Conservation (phyloP, 2,888 invertebrate genomes). For the Dynastes tityus region DNA sequence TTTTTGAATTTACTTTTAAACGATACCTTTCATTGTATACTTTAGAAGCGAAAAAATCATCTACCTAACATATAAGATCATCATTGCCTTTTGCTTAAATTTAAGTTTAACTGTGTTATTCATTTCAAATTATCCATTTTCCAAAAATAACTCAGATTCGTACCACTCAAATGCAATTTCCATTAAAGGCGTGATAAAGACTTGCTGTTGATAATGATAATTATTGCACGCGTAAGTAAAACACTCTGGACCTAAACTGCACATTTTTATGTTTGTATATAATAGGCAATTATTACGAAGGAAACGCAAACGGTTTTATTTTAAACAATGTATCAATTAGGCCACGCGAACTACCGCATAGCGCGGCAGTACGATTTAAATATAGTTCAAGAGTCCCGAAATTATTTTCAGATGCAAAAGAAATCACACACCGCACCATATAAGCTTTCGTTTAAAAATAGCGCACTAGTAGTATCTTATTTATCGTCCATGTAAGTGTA, state of each 20-base stretch:
- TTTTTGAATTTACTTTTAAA: too few relatives aligned
- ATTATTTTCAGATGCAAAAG: constrained; percentile 35
- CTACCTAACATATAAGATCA: too few relatives aligned
- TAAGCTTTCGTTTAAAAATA: constrained; percentile 52
- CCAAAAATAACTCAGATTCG: neutral
- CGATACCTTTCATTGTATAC: too few relatives aligned
- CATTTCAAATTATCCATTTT: neutral
- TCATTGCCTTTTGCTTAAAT: too few relatives aligned
- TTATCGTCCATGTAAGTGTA: constrained; percentile 17
- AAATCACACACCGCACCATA: constrained; percentile 49
- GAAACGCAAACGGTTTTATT: constrained; percentile 6
- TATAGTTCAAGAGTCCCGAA: constrained; percentile 42
- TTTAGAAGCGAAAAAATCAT: too few relatives aligned
- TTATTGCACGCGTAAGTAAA: too few relatives aligned
- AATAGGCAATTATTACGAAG: neutral
- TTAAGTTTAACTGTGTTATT: too few relatives aligned
- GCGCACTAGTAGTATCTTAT: constrained; percentile 41
- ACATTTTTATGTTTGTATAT: neutral
- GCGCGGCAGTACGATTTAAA: constrained; percentile 34
- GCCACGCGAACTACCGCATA: constrained; percentile 36
- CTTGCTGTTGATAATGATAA: too few relatives aligned
- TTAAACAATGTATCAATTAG: constrained; percentile 35
- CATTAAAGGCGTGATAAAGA: too few relatives aligned
- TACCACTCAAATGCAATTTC: too few relatives aligned
- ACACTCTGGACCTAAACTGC: too few relatives aligned